Base-by-base conservation (phyloP, 2,797 vertebrate species). In the Clarias fuscus region DNA sequence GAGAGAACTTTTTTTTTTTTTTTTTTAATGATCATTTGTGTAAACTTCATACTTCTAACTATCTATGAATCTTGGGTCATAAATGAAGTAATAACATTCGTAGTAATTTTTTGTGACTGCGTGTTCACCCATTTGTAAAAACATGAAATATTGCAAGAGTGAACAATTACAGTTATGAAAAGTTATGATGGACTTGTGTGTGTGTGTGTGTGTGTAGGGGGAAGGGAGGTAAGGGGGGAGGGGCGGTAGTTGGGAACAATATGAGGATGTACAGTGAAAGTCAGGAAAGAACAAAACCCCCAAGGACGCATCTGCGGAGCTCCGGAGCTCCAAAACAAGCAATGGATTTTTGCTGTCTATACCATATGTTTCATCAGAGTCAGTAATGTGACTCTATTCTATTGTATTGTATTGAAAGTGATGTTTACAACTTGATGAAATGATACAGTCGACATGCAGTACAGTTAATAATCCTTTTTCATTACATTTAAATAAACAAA, bases 241-340 rank as follows among this genome's bases (percentile, higher is more conserved):
- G 24, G 22, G 61, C 0, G 2, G 13, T 5, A 77, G 62, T 7
- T 7, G 84, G 77, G n/a, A 88, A 88, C 87, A 90, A 89, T 87
- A 59, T 40, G 62, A 87, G 88, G 88, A 88, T 81, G 68, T 83
- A 83, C 48, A 82, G 40, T 40, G 18, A 77, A 89, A 48, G 53
- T 58, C 82, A 84, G 89, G 89, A 88, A 88, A 83, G 48, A 48
- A 1, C 5, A 43, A 43, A 22, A 40, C 0, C 30, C 58, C 24
- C 11, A 10, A 24, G 20, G 72, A 75, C 22, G 14, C 7, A 61
- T 59, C 18, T 17, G 14, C 7, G 1, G 82, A 15, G 58, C 56
- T 81, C 15, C 22, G 15, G 24, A 53, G 37, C 18, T 22, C n/a
- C 40, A 77, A 83, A 72, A 4, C 1, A 7, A 79, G 65, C 64